phyloP scores from a whole-genome alignment of 2,113 vertebrate genomes.

The Antidorcas marsupialis region DNA sequence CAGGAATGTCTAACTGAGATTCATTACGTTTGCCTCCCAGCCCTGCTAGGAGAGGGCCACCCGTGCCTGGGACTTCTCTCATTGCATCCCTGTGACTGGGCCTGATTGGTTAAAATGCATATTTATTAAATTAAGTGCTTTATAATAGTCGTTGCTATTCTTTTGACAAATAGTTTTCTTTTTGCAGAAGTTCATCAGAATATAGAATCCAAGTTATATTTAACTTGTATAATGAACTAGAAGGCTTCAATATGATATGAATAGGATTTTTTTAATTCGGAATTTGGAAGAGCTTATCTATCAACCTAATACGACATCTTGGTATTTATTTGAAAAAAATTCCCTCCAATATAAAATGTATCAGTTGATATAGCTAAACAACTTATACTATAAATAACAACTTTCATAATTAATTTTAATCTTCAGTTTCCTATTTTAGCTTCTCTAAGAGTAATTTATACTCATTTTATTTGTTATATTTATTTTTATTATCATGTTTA shows the following conservation, averaged over 20 bases:
- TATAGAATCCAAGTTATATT: neutral
- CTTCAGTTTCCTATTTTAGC: neutral
- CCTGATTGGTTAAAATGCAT: neutral
- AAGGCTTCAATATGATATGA: neutral
- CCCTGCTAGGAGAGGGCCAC: neutral
- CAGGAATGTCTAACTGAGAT: fast-evolving
- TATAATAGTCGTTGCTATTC: neutral
- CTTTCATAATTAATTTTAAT: neutral
- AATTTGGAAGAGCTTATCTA: neutral
- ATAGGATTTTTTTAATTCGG: neutral
- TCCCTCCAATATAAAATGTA: neutral
- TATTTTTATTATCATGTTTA: neutral
- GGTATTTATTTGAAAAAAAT: neutral
- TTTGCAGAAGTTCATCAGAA: neutral
- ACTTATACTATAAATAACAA: neutral
- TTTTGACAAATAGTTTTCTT: neutral
- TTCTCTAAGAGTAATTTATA: neutral
- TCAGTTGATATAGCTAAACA: neutral
- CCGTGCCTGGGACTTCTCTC: neutral
- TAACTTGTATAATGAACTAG: neutral
- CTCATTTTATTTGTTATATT: neutral
- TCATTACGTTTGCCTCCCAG: fast-evolving
- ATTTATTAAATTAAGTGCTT: neutral
- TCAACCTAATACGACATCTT: neutral
- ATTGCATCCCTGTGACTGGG: too few relatives aligned